Evolutionary conservation across 1,140 invertebrate species (phyloP), one percentile per base, ranked within the genome.

Genomic region (Lethrus apterus): DNA sequence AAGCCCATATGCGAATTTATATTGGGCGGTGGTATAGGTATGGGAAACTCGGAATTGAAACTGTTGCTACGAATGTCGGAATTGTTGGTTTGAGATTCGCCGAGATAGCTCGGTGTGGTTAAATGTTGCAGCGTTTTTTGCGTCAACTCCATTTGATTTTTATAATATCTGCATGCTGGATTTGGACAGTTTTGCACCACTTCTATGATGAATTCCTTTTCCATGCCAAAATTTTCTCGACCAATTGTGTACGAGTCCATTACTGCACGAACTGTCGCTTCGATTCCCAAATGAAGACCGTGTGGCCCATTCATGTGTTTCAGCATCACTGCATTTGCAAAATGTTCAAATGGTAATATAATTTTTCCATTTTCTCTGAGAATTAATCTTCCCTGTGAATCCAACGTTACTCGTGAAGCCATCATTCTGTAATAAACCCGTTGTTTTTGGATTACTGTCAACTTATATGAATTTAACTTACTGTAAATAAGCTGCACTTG

Each of bases 231-330:
- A 63, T 84, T 84, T 61, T 89, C 86, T 30, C 84, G 69, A 1
- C 86, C 86, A 60, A 89, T 87, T 38, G 86, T 89, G 53, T 89
- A 89, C 7, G 84, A 87, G 57, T 89, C 86, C 66, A 88, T 84
- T 14, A 86, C 84, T 31, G 85, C 84, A 62, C 84, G 70, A 8
- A 89, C 79, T 3, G 86, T 89, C 21, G 80, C 83, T 65, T 89
- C 86, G 31, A 88, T 67, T 23, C 83, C 84, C 19, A 89, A 70
- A 72, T 89, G 86, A 32, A 87, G 67, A 7, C 85, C 86, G 68
- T 87, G 84, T 1, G 85, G 85, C 0, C 85, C 85, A 62, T 86
- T 86, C 81, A 89, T 88, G 58, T 89, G 86, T 63, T 89, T 89
- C 46, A 89, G 64, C 85, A 89, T 89, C 0, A 89, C 85, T 30